phyloP scores from a whole-genome alignment of 1,140 invertebrate genomes.

The Heliothis subflexa region DNA sequence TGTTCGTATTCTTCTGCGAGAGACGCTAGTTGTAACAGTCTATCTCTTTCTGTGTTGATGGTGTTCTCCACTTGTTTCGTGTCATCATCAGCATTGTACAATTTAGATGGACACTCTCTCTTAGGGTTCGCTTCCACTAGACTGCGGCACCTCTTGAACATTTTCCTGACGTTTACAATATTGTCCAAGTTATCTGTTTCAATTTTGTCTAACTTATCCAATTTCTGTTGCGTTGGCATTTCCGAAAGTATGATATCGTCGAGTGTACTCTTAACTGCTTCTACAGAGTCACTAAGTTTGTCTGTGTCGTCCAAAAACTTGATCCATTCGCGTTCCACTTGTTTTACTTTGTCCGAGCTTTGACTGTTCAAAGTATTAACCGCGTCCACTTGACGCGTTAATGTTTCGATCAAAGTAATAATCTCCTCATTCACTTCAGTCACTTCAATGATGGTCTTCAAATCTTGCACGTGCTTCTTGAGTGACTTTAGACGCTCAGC shows the following conservation, averaged over 20 bases:
- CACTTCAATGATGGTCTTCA: slow-evolving; percentile 77
- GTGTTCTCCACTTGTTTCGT: slow-evolving; percentile 89
- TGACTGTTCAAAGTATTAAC: slow-evolving; percentile 88
- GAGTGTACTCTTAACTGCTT: slow-evolving; percentile 86
- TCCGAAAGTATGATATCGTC: slow-evolving; percentile 88
- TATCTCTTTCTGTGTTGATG: slow-evolving; percentile 90
- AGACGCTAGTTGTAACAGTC: slow-evolving; percentile 90
- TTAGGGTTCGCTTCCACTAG: slow-evolving; percentile 73
- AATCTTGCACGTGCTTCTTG: slow-evolving; percentile 69
- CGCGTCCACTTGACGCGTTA: slow-evolving; percentile 82
- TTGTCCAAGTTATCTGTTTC: slow-evolving; percentile 87
- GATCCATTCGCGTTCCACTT: slow-evolving; percentile 89
- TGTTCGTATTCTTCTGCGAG: slow-evolving; percentile 94
- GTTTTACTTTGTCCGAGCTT: slow-evolving; percentile 87
- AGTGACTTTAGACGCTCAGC: slow-evolving; percentile 67
- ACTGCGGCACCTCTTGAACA: slow-evolving; percentile 68
- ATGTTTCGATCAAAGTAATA: slow-evolving; percentile 78
- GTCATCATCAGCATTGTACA: slow-evolving; percentile 89
- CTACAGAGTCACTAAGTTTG: slow-evolving; percentile 84
- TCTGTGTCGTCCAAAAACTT: slow-evolving; percentile 89
- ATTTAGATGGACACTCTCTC: slow-evolving; percentile 88
- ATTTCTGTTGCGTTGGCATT: slow-evolving; percentile 87
- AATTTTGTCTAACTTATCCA: slow-evolving; percentile 89
- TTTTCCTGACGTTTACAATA: slow-evolving; percentile 64
- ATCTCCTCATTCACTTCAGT: slow-evolving; percentile 81